These are phyloP conservation scores for Erythrocebus patas DNA, from an alignment of 2,113 vertebrate genomes.

Conservation along the genomic window DNA sequence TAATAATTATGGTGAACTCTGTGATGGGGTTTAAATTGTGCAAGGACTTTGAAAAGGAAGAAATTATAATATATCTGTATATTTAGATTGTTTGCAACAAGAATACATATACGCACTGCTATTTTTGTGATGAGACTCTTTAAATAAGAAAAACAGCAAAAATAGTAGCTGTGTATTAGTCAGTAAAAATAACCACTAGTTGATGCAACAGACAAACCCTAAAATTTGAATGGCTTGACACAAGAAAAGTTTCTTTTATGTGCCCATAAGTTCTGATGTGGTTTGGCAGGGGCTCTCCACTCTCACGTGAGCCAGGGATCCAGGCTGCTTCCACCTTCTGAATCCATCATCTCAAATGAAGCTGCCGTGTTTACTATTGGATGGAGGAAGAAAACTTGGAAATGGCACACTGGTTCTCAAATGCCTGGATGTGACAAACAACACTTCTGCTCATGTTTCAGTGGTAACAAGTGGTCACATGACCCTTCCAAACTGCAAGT, in stretches of 20 bases:
- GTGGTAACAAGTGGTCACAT: too few relatives aligned
- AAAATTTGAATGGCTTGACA: neutral
- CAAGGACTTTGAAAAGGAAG: too few relatives aligned
- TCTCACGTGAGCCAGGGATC: neutral
- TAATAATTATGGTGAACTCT: too few relatives aligned
- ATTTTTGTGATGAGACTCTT: neutral
- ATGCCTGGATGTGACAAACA: too few relatives aligned
- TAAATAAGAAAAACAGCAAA: neutral
- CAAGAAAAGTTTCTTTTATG: neutral
- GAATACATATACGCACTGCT: neutral
- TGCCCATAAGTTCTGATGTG: neutral
- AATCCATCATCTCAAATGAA: neutral
- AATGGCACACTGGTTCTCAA: too few relatives aligned
- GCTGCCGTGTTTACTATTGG: neutral
- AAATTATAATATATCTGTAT: too few relatives aligned
- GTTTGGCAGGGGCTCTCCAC: neutral
- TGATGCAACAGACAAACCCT: neutral
- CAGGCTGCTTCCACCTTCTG: neutral
- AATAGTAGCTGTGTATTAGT: neutral
- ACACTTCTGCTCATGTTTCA: too few relatives aligned
- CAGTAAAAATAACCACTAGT: neutral
- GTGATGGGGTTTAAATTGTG: too few relatives aligned
- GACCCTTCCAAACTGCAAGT: too few relatives aligned
- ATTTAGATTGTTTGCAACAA: too few relatives aligned
- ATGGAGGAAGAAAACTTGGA: neutral